These are phyloP conservation scores for Anoplolepis gracilipes DNA, from an alignment of 1,140 invertebrate genomes.

Conservation along the genomic window DNA sequence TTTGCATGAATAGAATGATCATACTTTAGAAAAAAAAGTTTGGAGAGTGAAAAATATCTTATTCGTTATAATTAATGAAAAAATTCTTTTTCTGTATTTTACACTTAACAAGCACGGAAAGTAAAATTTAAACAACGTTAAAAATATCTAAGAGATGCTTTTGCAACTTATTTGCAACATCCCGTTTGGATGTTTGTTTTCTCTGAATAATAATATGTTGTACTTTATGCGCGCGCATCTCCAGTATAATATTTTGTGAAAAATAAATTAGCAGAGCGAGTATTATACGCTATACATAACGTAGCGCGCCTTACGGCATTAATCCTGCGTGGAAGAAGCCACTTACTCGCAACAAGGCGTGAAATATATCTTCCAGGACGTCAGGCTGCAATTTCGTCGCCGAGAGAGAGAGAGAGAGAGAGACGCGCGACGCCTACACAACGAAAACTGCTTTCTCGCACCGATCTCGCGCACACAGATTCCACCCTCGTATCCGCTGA, in stretches of 20 bases:
- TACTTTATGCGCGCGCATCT: slow-evolving; percentile 39
- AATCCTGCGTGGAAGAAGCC: slow-evolving; percentile 56
- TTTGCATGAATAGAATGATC: neutral
- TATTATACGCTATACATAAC: slow-evolving; percentile 45
- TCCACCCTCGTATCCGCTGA: slow-evolving; percentile 19
- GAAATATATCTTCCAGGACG: slow-evolving; percentile 48
- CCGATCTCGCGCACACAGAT: slow-evolving; percentile 24
- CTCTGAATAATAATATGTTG: slow-evolving; percentile 1
- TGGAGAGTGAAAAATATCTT: neutral
- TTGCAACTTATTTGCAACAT: slow-evolving; percentile 14
- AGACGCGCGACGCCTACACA: neutral
- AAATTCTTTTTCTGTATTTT: neutral
- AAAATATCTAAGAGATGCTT: neutral
- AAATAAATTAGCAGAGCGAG: slow-evolving; percentile 34
- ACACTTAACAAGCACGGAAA: neutral
- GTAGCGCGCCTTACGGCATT: slow-evolving; percentile 29
- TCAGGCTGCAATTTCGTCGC: slow-evolving; percentile 30
- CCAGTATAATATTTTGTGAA: slow-evolving; percentile 29
- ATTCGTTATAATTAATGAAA: neutral
- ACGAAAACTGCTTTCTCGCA: slow-evolving; percentile 15
- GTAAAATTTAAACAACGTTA: neutral
- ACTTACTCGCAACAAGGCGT: slow-evolving; percentile 58
- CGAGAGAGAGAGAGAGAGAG: neutral
- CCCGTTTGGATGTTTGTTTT: neutral
- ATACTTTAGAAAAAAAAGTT: neutral